Conservation (phyloP, 2,888 invertebrate species). For the Cataglyphis altisquamis region DNA sequence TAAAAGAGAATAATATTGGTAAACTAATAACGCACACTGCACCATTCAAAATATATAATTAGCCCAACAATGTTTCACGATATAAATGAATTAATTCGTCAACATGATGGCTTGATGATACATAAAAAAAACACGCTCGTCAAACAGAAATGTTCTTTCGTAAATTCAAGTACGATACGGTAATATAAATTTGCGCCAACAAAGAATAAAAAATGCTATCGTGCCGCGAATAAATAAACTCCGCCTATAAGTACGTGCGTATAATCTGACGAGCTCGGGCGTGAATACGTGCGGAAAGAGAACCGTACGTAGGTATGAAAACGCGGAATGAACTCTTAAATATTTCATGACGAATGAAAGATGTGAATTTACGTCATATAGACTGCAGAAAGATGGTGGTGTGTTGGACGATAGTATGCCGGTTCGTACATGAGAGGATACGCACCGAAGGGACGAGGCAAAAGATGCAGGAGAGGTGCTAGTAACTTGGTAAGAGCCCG, state of each 20-base stretch:
- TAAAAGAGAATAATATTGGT: background rate
- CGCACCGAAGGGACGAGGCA: conserved; percentile 12
- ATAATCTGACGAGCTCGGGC: conserved; percentile 39
- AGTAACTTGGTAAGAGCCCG: conserved; percentile 65
- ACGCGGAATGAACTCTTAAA: conserved; percentile 78
- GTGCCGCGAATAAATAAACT: background rate
- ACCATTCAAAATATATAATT: background rate
- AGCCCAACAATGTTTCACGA: background rate
- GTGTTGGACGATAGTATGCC: conserved; percentile 33
- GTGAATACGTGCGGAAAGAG: conserved; percentile 10
- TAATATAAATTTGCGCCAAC: conserved; percentile 56
- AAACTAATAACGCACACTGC: background rate
- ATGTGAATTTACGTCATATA: conserved; percentile 77
- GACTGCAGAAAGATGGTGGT: conserved; percentile 71
- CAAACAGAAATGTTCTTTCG: conserved; percentile 33
- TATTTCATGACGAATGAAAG: conserved; percentile 81
- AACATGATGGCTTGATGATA: background rate
- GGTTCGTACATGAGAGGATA: conserved; percentile 41
- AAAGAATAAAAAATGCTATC: conserved; percentile 23
- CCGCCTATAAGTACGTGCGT: conserved; percentile 5
- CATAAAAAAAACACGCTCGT: background rate
- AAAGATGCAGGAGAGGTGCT: conserved; percentile 53
- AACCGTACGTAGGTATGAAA: conserved; percentile 48
- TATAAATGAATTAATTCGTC: background rate
- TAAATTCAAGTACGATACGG: conserved; percentile 38